Evolutionary conservation across 2,888 invertebrate genomes (phyloP), one percentile per base, ranked within the genome.

Genomic region (Tiphia femorata): DNA sequence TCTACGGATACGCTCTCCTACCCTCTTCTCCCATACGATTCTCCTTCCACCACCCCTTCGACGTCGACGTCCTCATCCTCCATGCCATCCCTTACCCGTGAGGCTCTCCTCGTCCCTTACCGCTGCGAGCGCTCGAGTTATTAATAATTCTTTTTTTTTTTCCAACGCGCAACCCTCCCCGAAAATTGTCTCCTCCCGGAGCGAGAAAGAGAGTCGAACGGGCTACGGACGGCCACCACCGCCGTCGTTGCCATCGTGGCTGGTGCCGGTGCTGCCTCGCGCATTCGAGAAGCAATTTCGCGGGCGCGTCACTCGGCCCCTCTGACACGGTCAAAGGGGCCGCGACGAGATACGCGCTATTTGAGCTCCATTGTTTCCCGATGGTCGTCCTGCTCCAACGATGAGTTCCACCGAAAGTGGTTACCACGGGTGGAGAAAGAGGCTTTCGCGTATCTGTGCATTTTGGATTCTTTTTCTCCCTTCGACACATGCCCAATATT

Each of bases 81-180:
- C 67, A 70, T 68, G 61, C 63, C 70, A 60, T 75, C 72, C 71
- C 73, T 73, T 68, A 69, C 64, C 58, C 63, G 58, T 48, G 57
- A 72, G 70, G 61, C 67, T 74, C 70, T 71, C n/a, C n/a, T 64
- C 70, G 55, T 74, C 72, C 72, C 71, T 73, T 67, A 66, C 63
- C n/a, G n/a, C n/a, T 54, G 62, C 60, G 58, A 58, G n/a, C 60
- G 58, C 64, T 71, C 58, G 63, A 70, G 75, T 82, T 82, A 82
- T 81, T 82, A 82, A 82, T 82, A 81, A n/a, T n/a, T n/a, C n/a
- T n/a, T n/a, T n/a, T n/a, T n/a, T n/a, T 82, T 82, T 81, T 81
- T 81, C 77, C 76, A 78, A 73, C 73, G 58, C 68, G 12, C 21
- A 21, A 20, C 17, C 12, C 21, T 21, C 7, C 67, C 58, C 41